Evolutionary conservation across 1,140 invertebrate genomes (phyloP).

Genomic region (Tachypleus tridentatus): DNA sequence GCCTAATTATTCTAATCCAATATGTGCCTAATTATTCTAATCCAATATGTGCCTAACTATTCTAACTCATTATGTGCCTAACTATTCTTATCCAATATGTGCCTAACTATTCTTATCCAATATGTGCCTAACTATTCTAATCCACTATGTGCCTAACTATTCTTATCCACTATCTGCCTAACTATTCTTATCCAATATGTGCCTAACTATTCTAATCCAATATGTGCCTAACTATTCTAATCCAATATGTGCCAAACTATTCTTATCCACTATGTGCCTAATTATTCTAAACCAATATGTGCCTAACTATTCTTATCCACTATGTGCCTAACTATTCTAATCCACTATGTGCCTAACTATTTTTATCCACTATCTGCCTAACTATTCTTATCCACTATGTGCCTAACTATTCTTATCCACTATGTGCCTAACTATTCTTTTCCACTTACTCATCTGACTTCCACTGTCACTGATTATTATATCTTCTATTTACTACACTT

Average conservation of each 20-base stretch:
- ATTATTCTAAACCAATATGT: too few species aligned
- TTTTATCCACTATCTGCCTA: constrained; percentile 9
- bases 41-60: too few species aligned
- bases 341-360: too few species aligned
- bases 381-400: constrained; percentile 2
- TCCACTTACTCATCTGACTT: too few species aligned
- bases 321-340: constrained; percentile 5
- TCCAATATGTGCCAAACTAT: constrained; percentile 7
- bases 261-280: background rate
- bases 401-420: constrained; percentile 1
- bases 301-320: constrained; percentile 1
- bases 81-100: background rate
- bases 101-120: too few species aligned
- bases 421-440: too few species aligned
- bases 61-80: too few species aligned
- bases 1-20: too few species aligned
- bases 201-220: background rate
- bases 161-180: constrained; percentile 9
- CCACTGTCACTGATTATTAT: too few species aligned
- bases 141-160: too few species aligned
- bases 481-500: too few species aligned
- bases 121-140: constrained; percentile 3
- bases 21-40: constrained; percentile 3
- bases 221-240: too few species aligned
- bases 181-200: background rate